These are phyloP conservation scores for Lysandra coridon DNA, from an alignment of 2,888 invertebrate genomes.

Conservation along the genomic window DNA sequence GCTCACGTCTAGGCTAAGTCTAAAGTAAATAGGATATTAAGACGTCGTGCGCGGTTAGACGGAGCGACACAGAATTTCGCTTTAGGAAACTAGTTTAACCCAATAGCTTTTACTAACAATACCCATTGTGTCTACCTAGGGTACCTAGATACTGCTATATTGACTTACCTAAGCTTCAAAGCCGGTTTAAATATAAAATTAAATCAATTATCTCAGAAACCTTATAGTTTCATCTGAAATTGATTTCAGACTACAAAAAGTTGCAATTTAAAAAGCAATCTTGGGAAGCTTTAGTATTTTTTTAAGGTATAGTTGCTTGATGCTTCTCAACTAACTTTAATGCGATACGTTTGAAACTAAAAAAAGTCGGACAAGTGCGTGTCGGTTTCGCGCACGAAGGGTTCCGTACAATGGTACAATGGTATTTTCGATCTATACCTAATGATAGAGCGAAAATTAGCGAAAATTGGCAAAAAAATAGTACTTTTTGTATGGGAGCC, in stretches of 20 bases:
- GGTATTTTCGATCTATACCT: too few species aligned
- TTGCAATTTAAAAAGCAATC: not conserved
- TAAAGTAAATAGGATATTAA: constrained; percentile 7
- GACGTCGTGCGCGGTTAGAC: constrained; percentile 2
- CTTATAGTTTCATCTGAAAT: not conserved
- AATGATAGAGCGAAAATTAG: too few species aligned
- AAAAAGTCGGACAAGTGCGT: too few species aligned
- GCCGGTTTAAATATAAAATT: not conserved
- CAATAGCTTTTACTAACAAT: constrained; percentile 13
- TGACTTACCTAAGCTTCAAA: not conserved
- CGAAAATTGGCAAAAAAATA: too few species aligned
- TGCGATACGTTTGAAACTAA: too few species aligned
- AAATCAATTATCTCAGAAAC: not conserved
- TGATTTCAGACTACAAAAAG: not conserved
- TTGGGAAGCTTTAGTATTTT: not conserved
- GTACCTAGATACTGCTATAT: not conserved
- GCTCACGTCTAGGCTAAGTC: not conserved
- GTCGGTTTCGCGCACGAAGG: too few species aligned
- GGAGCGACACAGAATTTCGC: constrained; percentile 13
- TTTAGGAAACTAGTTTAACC: constrained; percentile 2
- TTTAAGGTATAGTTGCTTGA: too few species aligned
- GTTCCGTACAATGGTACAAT: too few species aligned
- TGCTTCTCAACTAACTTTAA: not conserved
- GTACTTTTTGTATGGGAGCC: too few species aligned
- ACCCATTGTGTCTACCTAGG: constrained; percentile 3